Base-by-base conservation (phyloP, 37 sponge, comb jelly and placozoan genomes). In the Petrosia ficiformis region DNA sequence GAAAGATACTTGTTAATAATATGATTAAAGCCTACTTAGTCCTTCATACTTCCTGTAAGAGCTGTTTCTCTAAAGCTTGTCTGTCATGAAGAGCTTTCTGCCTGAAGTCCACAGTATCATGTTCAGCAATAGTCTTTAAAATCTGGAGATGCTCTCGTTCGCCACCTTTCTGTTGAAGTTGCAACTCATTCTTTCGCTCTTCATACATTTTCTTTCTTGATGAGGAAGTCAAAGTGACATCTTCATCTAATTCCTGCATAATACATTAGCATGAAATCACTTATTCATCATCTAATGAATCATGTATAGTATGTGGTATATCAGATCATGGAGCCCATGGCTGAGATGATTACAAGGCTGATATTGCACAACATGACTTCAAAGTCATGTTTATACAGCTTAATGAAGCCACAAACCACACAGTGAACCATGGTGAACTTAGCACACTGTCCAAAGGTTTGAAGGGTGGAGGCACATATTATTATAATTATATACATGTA, bases 61-160 rank as follows among this genome's bases (percentile, higher is more conserved):
- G 82, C 6, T 57, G 80, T 56, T 96, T 96, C 75, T 92, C 84
- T 5, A 92, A 70, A 38, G 68, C 65, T 44, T 96, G 96, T 40
- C 80, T 81, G 30, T 92, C 93, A 16, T 88, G 82, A 30, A 92
- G 56, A 61, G 84, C 35, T 25, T 57, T 80, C 66, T 86, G 87
- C 44, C 83, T 72, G 52, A 84, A 96, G 67, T 86, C 82, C 32
- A 87, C 74, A n/a, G 54, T 83, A 39, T 84, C 81, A 8, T 84
- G 80, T 31, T 89, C 86, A 0, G 89, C 93, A 5, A 72, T 80
- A 19, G 89, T 77, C 71, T 61, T 71, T 64, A 87, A 73, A n/a
- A 82, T 79, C 52, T 85, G 84, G 24, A 96, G 79, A 52, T 88
- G 84, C 37, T 85, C 81, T 39, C 80, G 71, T 48, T 96, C 93